Base-by-base conservation (phyloP, 1,140 invertebrate genomes). In the Sitophilus oryzae region DNA sequence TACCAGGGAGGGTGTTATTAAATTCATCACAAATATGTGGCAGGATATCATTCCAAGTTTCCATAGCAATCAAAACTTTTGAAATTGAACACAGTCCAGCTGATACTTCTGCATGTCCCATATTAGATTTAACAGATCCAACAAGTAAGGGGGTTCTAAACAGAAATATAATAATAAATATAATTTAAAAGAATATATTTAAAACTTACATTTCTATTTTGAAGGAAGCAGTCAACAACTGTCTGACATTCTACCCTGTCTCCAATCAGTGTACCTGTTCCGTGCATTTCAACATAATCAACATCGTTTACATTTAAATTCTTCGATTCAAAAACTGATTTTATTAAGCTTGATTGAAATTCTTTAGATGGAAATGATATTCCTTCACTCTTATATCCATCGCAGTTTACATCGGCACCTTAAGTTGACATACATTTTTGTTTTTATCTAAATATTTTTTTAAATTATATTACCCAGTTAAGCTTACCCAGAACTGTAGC, bases 61-160 rank as follows among this genome's bases (percentile, higher is more conserved):
- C 81, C 78, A 87, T 85, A 1, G 81, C 75, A 52, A 89, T 75
- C 8, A 89, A 69, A 59, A 90, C 85, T 75, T 95, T 95, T 1
- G 85, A 80, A 30, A 95, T 61, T 0, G 88, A 86, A 67, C 87
- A 90, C 0, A 90, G 72, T 52, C 92, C 92, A 36, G 91, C 92
- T 2, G 88, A 87, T 6, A 89, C 84, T 72, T 97, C 94, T 0
- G 88, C 81, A 69, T 97, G 94, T 0, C 94, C 94, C 65, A 96
- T 79, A 71, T 96, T 96, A 0, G 91, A 92, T 68, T 97, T 97
- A 0, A 93, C 78, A 0, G 92, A 91, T 2, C 93, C 93, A 58
- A 96, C 86, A 22, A 79, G 71, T 0, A 97, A 73, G n/a, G 0
- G 93, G 88, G 1, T 72, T 74, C 25, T 47, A n/a, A n/a, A n/a